Conservation (phyloP, 2,113 vertebrate genomes). For the Indri indri region DNA sequence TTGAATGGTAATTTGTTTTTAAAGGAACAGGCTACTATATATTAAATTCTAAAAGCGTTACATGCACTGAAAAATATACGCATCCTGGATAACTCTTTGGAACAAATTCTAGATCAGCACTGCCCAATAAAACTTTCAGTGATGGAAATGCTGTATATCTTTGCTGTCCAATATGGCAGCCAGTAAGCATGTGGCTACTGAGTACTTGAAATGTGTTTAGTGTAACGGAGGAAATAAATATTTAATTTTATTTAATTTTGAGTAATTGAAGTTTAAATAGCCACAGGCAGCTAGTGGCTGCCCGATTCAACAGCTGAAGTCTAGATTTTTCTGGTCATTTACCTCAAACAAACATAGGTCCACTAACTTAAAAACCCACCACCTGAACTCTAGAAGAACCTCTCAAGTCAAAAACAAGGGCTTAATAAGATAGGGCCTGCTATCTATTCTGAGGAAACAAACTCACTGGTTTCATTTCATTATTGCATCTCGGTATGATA, state of each 20-base stretch:
- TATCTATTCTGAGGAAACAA: constrained; percentile 3
- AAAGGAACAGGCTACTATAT: not conserved
- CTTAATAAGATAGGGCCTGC: not conserved
- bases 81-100: not conserved
- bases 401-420: not conserved
- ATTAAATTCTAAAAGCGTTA: constrained; percentile 9
- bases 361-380: not conserved
- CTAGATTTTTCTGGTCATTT: not conserved
- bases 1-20: not conserved
- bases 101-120: not conserved
- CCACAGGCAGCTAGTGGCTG: not conserved
- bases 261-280: not conserved
- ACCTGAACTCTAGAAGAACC: not conserved
- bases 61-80: not conserved
- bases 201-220: not conserved
- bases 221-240: not conserved
- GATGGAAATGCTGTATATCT: not conserved
- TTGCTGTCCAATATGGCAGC: not conserved
- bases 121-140: not conserved
- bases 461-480: not conserved
- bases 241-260: not conserved
- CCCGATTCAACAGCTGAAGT: not conserved
- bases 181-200: not conserved
- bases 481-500: not conserved
- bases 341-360: not conserved